Conservation (phyloP, 2,113 vertebrate species). For the Rhizomys pruinosus region DNA sequence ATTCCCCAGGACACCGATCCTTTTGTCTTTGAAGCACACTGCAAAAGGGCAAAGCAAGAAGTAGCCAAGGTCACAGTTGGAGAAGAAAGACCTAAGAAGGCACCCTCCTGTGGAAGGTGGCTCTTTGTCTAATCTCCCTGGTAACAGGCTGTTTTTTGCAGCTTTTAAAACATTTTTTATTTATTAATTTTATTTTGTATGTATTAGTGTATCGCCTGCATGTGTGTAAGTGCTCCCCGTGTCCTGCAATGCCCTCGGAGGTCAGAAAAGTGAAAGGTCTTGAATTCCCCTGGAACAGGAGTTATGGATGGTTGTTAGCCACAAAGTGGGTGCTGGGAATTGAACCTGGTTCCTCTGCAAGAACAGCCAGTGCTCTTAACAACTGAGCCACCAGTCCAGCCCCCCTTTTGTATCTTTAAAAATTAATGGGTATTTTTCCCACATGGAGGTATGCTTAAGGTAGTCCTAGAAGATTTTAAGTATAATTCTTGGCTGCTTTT, state of each 20-base stretch:
- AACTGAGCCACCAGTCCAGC: too few species aligned
- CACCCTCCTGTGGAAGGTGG: slow-evolving; percentile 57
- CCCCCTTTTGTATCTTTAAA: slow-evolving; percentile 14
- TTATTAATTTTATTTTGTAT: too few species aligned
- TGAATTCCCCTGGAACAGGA: too few species aligned
- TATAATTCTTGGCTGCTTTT: slow-evolving; percentile 31
- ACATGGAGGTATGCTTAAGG: background rate
- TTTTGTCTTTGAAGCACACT: background rate
- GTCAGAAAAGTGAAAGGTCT: too few species aligned
- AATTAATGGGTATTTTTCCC: background rate
- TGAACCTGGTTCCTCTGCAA: too few species aligned
- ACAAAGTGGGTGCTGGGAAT: too few species aligned
- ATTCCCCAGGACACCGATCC: too few species aligned
- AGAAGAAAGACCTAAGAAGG: background rate
- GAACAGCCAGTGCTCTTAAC: too few species aligned
- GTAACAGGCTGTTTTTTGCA: slow-evolving; percentile 8
- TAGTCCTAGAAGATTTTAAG: slow-evolving; percentile 45
- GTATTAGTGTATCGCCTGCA: too few species aligned
- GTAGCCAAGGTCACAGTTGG: background rate
- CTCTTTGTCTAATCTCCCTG: slow-evolving; percentile 21
- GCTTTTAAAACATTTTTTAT: slow-evolving; percentile 42
- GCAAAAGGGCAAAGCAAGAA: background rate
- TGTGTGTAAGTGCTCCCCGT: too few species aligned
- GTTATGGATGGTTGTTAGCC: too few species aligned
- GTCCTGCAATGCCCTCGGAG: too few species aligned